Evolutionary conservation across 2,888 invertebrate species (phyloP).

Genomic region (Erynnis tages): DNA sequence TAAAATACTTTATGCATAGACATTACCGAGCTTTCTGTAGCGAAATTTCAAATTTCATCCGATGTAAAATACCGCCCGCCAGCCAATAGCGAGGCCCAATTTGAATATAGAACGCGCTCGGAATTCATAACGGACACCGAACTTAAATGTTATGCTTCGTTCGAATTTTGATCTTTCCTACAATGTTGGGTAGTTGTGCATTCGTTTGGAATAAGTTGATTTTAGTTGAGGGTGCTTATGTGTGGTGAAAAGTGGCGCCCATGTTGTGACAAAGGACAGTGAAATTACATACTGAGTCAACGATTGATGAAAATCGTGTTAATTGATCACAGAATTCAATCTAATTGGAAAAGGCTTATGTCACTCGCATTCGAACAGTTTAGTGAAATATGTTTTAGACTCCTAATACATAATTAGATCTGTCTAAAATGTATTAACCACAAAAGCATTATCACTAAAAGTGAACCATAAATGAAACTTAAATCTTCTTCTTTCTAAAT

Average conservation of each 20-base stretch:
- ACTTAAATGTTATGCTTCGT: slow-evolving; percentile 57
- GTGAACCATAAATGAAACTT: too few species aligned
- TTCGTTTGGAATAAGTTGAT: slow-evolving; percentile 18
- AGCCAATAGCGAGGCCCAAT: slow-evolving; percentile 56
- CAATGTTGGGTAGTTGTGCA: slow-evolving; percentile 15
- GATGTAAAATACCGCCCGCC: slow-evolving; percentile 53
- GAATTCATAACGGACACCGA: slow-evolving; percentile 76
- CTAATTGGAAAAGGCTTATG: too few species aligned
- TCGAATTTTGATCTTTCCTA: slow-evolving; percentile 34
- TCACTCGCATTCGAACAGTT: too few species aligned
- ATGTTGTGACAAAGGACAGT: too few species aligned
- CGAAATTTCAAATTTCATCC: slow-evolving; percentile 48
- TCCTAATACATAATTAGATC: too few species aligned
- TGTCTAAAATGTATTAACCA: too few species aligned
- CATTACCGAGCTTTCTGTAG: slow-evolving; percentile 64
- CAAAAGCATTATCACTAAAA: too few species aligned
- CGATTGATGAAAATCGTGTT: too few species aligned
- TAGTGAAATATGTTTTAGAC: too few species aligned
- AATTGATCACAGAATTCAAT: too few species aligned
- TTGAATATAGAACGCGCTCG: slow-evolving; percentile 78
- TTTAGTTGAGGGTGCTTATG: neutral
- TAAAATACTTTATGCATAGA: slow-evolving; percentile 80
- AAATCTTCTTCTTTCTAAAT: too few species aligned
- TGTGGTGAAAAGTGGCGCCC: neutral
- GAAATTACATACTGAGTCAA: too few species aligned